Evolutionary conservation across 2,888 invertebrate genomes (phyloP).

Genomic region (Druceiella hillmani): DNA sequence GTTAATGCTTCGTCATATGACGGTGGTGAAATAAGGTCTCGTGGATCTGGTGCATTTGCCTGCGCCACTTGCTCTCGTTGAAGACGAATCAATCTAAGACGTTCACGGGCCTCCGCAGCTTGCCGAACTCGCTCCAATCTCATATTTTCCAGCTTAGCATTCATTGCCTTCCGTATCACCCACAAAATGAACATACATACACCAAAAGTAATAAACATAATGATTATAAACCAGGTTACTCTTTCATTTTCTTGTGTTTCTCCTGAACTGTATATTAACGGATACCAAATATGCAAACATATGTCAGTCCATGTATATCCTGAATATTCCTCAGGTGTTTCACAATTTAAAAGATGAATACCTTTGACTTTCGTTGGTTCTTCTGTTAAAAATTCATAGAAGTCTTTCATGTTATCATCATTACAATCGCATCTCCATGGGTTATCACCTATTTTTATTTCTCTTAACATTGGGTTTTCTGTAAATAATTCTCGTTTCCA

Average conservation of each 20-base stretch:
- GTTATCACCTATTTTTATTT: conserved; percentile 63
- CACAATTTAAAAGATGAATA: conserved; percentile 54
- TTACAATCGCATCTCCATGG: conserved; percentile 73
- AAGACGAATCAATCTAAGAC: conserved; percentile 49
- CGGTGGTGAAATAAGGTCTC: conserved; percentile 65
- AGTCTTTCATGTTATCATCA: conserved; percentile 53
- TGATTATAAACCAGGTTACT: conserved; percentile 55
- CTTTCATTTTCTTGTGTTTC: conserved; percentile 39
- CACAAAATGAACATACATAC: conserved; percentile 50
- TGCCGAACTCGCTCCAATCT: conserved; percentile 51
- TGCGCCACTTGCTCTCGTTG: conserved; percentile 49
- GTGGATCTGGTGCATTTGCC: conserved; percentile 60
- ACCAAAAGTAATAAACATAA: conserved; percentile 49
- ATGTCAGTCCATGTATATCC: conserved; percentile 66
- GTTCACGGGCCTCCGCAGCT: conserved; percentile 53
- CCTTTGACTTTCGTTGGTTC: conserved; percentile 51
- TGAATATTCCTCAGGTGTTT: conserved; percentile 55
- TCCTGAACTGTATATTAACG: conserved; percentile 29
- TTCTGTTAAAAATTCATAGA: conserved; percentile 56
- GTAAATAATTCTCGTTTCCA: conserved; percentile 56
- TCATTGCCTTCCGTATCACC: conserved; percentile 50
- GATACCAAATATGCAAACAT: conserved; percentile 59
- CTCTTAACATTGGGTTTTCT: conserved; percentile 51
- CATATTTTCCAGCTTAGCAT: conserved; percentile 44
- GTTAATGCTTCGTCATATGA: conserved; percentile 72